These are phyloP conservation scores for Junonia oenone DNA, from an alignment of 2,888 invertebrate species.

Conservation along the genomic window DNA sequence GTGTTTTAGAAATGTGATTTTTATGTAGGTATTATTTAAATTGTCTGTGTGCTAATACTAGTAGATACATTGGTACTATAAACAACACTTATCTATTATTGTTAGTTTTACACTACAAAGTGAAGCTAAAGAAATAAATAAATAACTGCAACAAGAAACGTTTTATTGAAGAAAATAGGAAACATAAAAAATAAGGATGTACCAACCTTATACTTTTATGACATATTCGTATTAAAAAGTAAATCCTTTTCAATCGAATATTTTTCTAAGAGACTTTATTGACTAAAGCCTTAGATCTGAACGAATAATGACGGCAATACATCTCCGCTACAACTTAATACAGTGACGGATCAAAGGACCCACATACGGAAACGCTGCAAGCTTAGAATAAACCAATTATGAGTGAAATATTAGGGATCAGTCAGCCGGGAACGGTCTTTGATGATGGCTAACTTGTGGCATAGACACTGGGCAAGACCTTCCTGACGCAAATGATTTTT, in stretches of 20 bases:
- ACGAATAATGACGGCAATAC: conserved; percentile 70
- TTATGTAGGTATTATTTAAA: too few species aligned
- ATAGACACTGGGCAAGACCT: conserved; percentile 13
- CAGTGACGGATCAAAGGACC: conserved; percentile 74
- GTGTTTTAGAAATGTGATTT: too few species aligned
- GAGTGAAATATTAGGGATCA: conserved; percentile 80
- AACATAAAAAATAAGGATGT: too few species aligned
- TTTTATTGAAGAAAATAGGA: too few species aligned
- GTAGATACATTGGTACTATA: too few species aligned
- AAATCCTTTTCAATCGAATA: not conserved
- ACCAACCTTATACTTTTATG: not conserved
- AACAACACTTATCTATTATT: too few species aligned
- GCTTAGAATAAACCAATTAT: conserved; percentile 80
- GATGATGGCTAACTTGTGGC: conserved; percentile 55
- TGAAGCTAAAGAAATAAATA: too few species aligned
- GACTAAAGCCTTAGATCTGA: conserved; percentile 61
- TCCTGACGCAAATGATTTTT: not conserved
- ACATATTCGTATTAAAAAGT: not conserved
- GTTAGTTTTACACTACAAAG: too few species aligned
- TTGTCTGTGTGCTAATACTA: too few species aligned
- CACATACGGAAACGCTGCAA: conserved; percentile 69
- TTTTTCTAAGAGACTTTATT: conserved; percentile 52
- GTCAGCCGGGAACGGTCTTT: conserved; percentile 64
- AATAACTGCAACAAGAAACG: too few species aligned
- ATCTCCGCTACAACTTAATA: conserved; percentile 72